Evolutionary conservation across 1,140 invertebrate species (phyloP).

Genomic region (Bradysia coprophila): DNA sequence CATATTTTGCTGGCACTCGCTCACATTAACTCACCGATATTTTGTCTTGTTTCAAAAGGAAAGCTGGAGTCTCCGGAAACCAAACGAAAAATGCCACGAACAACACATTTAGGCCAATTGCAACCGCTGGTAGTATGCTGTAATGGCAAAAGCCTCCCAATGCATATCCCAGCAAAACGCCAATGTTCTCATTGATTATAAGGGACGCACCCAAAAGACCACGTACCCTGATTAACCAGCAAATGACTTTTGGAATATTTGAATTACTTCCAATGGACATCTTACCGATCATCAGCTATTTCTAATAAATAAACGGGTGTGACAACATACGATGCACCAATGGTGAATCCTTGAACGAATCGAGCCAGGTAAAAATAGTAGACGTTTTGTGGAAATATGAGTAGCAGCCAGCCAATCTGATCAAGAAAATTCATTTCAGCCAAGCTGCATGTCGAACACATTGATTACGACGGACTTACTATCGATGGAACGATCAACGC

Average conservation of each 20-base stretch:
- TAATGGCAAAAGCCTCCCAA: conserved; percentile 28
- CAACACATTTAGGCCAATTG: conserved; percentile 8
- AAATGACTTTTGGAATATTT: not conserved
- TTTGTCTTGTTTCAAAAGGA: conserved; percentile 6
- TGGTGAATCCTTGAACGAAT: conserved; percentile 22
- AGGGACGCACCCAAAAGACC: conserved; percentile 33
- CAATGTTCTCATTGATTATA: conserved; percentile 37
- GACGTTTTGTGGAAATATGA: conserved; percentile 8
- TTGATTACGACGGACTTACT: conserved; percentile 7
- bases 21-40: not conserved
- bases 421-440: not conserved
- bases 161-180: conserved; percentile 34
- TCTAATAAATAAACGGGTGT: conserved; percentile 26
- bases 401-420: not conserved
- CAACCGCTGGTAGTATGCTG: conserved; percentile 18
- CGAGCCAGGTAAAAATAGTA: conserved; percentile 20
- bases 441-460: not conserved
- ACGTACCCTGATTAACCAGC: conserved; percentile 27
- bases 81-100: conserved; percentile 7
- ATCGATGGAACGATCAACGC: conserved; percentile 20
- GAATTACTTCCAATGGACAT: not conserved
- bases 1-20: too few relatives aligned
- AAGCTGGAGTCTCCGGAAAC: conserved; percentile 12
- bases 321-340: conserved; percentile 21
- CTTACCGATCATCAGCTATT: conserved; percentile 16